Conservation (phyloP, 2,797 vertebrate species). For the Acanthurus tractus region DNA sequence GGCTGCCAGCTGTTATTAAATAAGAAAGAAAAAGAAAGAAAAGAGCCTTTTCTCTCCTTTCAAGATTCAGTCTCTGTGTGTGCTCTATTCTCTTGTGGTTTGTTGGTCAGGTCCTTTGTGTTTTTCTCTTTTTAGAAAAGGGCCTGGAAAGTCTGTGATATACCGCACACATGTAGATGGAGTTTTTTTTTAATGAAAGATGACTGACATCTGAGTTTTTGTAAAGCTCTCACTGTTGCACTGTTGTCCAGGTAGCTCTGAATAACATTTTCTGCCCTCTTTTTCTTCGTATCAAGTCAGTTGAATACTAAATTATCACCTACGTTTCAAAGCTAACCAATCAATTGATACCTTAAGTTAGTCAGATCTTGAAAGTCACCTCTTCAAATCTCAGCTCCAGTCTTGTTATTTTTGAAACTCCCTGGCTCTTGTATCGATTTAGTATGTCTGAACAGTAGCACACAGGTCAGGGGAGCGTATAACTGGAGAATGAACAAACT, state of each 20-base stretch:
- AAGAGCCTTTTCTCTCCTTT: slow-evolving; percentile 3
- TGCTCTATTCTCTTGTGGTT: slow-evolving; percentile 13
- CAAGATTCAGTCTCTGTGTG: neutral
- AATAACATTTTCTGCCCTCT: neutral
- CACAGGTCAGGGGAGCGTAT: neutral
- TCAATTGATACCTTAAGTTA: neutral
- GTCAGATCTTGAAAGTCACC: neutral
- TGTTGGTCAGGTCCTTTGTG: neutral
- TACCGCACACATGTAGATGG: neutral
- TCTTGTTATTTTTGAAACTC: neutral
- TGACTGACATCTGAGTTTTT: neutral
- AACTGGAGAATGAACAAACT: neutral
- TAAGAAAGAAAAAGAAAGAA: neutral
- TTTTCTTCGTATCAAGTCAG: neutral
- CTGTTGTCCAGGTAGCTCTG: neutral
- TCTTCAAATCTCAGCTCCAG: neutral
- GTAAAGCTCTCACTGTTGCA: neutral
- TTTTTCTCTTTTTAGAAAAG: slow-evolving; percentile 9
- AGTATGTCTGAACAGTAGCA: neutral
- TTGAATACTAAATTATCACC: neutral
- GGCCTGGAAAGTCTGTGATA: no score
- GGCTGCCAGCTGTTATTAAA: neutral
- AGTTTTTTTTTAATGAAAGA: neutral
- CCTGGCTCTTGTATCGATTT: neutral
- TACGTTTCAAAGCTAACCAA: neutral